Evolutionary conservation across 2,113 vertebrate genomes (phyloP).

Genomic region (Cebus imitator): DNA sequence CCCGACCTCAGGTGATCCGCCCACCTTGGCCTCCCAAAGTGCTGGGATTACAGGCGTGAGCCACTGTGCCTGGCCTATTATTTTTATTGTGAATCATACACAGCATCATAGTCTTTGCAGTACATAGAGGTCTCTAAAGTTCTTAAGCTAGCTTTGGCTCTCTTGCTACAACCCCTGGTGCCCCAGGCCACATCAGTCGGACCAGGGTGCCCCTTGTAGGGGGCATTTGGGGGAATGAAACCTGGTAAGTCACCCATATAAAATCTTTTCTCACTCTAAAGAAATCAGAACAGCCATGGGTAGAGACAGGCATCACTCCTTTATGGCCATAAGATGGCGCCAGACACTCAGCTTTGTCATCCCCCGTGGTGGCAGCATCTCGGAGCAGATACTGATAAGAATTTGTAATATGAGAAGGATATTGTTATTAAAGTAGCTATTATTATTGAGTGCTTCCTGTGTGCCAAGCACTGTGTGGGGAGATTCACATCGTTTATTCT

Average conservation of each 20-base stretch:
- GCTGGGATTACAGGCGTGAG: no score
- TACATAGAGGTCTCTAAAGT: background rate
- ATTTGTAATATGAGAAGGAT: background rate
- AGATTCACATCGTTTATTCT: background rate
- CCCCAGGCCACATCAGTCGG: background rate
- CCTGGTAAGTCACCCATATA: background rate
- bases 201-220: background rate
- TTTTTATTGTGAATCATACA: background rate
- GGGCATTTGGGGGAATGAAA: background rate
- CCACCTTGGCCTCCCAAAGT: no score
- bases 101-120: background rate
- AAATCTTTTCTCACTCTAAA: background rate
- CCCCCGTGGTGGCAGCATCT: background rate
- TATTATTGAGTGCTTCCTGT: background rate
- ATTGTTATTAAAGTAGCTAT: background rate
- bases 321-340: slow-evolving; percentile 44
- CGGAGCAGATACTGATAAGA: background rate
- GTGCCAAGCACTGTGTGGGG: background rate
- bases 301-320: background rate
- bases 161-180: background rate
- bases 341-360: background rate
- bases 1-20: no score
- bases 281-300: background rate
- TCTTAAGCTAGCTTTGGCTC: background rate
- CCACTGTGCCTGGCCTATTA: no score